Evolutionary conservation across 2,888 invertebrate species (phyloP), one percentile per base, ranked within the genome.

Genomic region (Tetrapedia diversipes): DNA sequence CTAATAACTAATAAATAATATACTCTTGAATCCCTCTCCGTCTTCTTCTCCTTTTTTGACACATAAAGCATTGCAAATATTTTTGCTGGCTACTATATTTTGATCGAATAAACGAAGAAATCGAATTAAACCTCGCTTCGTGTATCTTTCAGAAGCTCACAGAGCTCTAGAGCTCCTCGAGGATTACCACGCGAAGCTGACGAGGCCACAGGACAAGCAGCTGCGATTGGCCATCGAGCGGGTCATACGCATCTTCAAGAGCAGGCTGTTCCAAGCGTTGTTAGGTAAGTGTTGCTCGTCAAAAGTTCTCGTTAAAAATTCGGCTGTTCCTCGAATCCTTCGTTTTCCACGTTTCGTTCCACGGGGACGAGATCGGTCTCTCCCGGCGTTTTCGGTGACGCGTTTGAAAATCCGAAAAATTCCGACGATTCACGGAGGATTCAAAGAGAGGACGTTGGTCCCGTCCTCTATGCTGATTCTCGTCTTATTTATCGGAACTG

Each of bases 181-280:
- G 94, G 99, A 99, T 92, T 99, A 99, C 93, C 98, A 99, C 93
- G 96, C 97, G 86, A 97, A 98, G 92, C 94, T 99, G 90, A 96
- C 96, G 86, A 96, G 96, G 92, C 97, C 98, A 67, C 97, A 98
- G 92, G 99, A 99, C 93, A 96, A 97, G 90, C 98, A 98, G 91
- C 95, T 99, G 86, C 95, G 98, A 86, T 95, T 97, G 88, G 98
- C 98, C 86, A 98, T 99, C 92, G 99, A 99, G 93, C 95, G 98
- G 87, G 98, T 99, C 91, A 99, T 99, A 92, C 95, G 98, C 89
- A 98, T 99, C 93, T 99, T 99, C 94, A 99, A 99, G 93, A 98
- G 98, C 88, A 94, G 98, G 80, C 95, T 99, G 81, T 99, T 99
- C 93, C 98, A 99, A 93, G 99, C 99, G 84, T 94, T 99, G 86